A percentile compares a stretch with the other conserved stretches of the same genome.
phyloP scores from a whole-genome alignment of 2,888 invertebrate species.

The Emmelina monodactyla region DNA sequence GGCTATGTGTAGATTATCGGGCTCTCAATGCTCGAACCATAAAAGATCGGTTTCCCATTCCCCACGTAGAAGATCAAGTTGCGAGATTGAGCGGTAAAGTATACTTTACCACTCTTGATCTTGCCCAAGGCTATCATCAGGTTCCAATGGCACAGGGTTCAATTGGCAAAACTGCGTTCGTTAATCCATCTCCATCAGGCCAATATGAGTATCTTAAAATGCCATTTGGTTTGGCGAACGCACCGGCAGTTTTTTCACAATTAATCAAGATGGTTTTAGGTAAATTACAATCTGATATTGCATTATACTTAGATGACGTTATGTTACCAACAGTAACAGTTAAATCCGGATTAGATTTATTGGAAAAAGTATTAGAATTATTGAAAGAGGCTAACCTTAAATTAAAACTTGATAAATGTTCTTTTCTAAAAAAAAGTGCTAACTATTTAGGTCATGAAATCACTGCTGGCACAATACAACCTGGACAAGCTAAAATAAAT shows the following conservation, averaged over 20 bases:
- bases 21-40: conserved; percentile 8
- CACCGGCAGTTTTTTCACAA: conserved; percentile 10
- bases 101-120: conserved; percentile 8
- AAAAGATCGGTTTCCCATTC: conserved; percentile 5
- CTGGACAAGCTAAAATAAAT: conserved; percentile 4
- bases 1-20: conserved; percentile 15
- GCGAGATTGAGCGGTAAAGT: conserved; percentile 4
- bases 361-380: too few relatives aligned
- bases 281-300: not conserved
- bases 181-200: conserved; percentile 7
- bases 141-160: conserved; percentile 4
- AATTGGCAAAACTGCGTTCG: conserved; percentile 8
- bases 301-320: conserved; percentile 10
- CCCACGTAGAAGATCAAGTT: conserved; percentile 8
- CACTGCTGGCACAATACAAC: conserved; percentile 3
- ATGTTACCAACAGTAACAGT: conserved; percentile 6
- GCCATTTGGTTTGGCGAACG: conserved; percentile 11
- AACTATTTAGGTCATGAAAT: conserved; percentile 7
- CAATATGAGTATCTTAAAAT: conserved; percentile 10
- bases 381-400: conserved; percentile 4
- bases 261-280: conserved; percentile 2
- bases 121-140: conserved; percentile 9
- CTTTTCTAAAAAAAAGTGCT: conserved; percentile 1
- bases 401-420: conserved; percentile 7
- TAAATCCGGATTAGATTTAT: conserved; percentile 4